These are phyloP conservation scores for Prunella himalayana DNA, from an alignment of 2,113 vertebrate species.

Conservation along the genomic window DNA sequence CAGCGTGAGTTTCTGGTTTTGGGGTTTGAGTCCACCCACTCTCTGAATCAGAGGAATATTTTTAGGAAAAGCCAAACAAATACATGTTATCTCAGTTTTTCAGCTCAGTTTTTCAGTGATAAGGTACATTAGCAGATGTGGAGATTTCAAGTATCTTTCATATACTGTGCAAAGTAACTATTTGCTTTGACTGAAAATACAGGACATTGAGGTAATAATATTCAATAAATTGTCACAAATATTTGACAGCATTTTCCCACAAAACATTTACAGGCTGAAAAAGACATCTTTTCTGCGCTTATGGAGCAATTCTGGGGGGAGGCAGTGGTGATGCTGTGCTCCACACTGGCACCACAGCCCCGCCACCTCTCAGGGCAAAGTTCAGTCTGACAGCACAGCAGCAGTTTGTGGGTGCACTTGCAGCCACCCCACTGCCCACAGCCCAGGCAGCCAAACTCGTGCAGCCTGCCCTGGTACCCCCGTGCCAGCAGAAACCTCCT, in stretches of 20 bases:
- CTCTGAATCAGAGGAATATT: neutral
- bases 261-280: neutral
- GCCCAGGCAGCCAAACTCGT: neutral
- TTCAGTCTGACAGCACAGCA: neutral
- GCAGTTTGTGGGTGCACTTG: neutral
- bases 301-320: neutral
- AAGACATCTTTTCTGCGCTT: neutral
- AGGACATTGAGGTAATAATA: neutral
- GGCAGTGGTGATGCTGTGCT: fast-evolving
- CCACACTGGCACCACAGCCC: neutral
- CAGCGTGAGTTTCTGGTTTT: neutral
- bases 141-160: neutral
- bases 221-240: neutral
- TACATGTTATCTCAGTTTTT: neutral
- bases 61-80: neutral
- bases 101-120: neutral
- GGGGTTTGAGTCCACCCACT: neutral
- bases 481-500: fast-evolving
- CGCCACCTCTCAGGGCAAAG: neutral
- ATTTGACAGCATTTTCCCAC: neutral
- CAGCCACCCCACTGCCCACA: neutral
- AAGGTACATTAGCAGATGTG: neutral
- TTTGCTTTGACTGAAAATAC: neutral
- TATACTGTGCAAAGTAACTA: neutral
- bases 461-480: neutral